These are phyloP conservation scores for Rhincodon typus DNA, from an alignment of 2,797 vertebrate genomes.

Conservation along the genomic window DNA sequence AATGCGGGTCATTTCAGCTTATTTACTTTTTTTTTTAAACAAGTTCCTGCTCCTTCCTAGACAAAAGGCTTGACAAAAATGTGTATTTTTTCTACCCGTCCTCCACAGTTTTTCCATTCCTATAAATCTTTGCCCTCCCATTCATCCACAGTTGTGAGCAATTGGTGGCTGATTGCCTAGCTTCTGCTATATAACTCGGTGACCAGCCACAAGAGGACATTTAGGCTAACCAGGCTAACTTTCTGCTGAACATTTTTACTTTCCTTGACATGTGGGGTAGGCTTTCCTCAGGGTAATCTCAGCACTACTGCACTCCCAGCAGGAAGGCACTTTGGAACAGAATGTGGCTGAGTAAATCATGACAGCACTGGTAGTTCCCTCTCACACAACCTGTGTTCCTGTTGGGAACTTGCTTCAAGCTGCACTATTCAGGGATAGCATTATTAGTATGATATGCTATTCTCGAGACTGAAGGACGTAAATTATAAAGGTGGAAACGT, in stretches of 20 bases:
- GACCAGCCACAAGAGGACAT: background rate
- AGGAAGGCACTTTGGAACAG: too few species aligned
- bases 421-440: background rate
- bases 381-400: background rate
- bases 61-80: too few species aligned
- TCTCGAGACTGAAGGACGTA: background rate
- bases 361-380: background rate
- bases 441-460: background rate
- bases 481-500: background rate
- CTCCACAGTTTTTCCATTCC: background rate
- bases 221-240: background rate
- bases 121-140: background rate
- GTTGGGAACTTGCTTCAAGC: background rate
- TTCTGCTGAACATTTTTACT: background rate
- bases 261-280: background rate
- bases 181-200: background rate
- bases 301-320: background rate
- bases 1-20: background rate
- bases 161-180: background rate
- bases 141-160: background rate
- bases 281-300: background rate
- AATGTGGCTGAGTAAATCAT: background rate
- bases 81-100: background rate
- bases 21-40: background rate
- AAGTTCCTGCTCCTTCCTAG: too few species aligned